Evolutionary conservation across 2,113 vertebrate genomes (phyloP).

Genomic region (Rhinichthys klamathensis): DNA sequence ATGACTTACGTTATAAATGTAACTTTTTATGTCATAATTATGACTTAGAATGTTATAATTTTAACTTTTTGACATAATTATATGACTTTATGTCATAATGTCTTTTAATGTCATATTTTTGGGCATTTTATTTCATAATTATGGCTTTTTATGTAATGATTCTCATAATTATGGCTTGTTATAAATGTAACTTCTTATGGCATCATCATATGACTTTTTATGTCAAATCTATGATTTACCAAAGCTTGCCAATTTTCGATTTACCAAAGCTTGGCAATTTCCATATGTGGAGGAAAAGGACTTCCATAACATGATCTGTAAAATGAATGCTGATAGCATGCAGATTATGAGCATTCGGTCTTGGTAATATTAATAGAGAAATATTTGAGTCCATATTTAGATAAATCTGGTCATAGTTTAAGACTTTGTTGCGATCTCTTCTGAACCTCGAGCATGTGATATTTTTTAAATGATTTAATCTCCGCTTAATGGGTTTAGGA

Average conservation of each 20-base stretch:
- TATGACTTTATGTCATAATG: not conserved
- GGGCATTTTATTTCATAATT: no score
- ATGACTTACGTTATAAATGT: no score
- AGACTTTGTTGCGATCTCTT: not conserved
- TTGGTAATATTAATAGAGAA: not conserved
- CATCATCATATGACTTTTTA: no score
- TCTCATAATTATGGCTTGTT: no score
- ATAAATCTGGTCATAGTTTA: not conserved
- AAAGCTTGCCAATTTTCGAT: not conserved
- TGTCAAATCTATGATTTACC: not conserved
- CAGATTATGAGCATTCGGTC: not conserved
- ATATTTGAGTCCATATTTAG: not conserved
- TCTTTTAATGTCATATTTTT: no score
- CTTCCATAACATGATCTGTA: not conserved
- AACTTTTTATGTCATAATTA: no score
- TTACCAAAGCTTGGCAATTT: not conserved
- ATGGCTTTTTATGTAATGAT: no score
- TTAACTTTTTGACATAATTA: not conserved
- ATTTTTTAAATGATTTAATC: not conserved
- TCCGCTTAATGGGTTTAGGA: not conserved
- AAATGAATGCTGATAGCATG: not conserved
- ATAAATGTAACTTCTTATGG: no score
- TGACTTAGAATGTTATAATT: not conserved
- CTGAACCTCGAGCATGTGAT: not conserved
- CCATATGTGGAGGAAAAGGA: not conserved